phyloP scores from a whole-genome alignment of 2,888 invertebrate species.

The Hoplodrina blanda region DNA sequence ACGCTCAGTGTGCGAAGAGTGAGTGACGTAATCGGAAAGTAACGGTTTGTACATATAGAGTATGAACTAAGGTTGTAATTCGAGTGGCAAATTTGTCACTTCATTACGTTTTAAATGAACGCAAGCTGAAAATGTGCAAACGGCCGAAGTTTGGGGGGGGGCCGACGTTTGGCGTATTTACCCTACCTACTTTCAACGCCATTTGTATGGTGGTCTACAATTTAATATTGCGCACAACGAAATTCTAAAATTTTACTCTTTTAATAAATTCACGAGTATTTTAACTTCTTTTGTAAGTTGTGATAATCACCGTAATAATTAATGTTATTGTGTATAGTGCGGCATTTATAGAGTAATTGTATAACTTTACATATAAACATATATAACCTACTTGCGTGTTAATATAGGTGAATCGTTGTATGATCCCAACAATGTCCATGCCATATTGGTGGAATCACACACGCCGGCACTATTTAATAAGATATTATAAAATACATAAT shows the following conservation, averaged over 20 bases:
- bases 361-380: slow-evolving; percentile 25
- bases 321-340: slow-evolving; percentile 15
- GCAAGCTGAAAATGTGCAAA: too few species aligned
- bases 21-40: too few species aligned
- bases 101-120: too few species aligned
- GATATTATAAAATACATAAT: background rate
- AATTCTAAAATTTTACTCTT: slow-evolving; percentile 13
- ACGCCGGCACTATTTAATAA: slow-evolving; percentile 1
- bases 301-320: slow-evolving; percentile 17
- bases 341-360: slow-evolving; percentile 44
- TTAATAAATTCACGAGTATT: slow-evolving; percentile 12
- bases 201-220: background rate
- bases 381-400: slow-evolving; percentile 5
- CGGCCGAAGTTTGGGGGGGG: too few species aligned
- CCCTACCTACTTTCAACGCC: too few species aligned
- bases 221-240: slow-evolving; percentile 10
- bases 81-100: too few species aligned
- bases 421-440: slow-evolving; percentile 59
- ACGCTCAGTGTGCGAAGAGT: too few species aligned
- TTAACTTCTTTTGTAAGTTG: slow-evolving; percentile 11
- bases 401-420: slow-evolving; percentile 16
- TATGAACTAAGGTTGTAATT: too few species aligned
- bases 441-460: slow-evolving; percentile 60
- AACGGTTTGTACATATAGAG: too few species aligned
- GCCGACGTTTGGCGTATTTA: too few species aligned